A percentile compares a stretch with the other conserved stretches of the same genome.
These are phyloP conservation scores for Corynorhinus townsendii DNA, from an alignment of 2,113 vertebrate species.

Conservation along the genomic window DNA sequence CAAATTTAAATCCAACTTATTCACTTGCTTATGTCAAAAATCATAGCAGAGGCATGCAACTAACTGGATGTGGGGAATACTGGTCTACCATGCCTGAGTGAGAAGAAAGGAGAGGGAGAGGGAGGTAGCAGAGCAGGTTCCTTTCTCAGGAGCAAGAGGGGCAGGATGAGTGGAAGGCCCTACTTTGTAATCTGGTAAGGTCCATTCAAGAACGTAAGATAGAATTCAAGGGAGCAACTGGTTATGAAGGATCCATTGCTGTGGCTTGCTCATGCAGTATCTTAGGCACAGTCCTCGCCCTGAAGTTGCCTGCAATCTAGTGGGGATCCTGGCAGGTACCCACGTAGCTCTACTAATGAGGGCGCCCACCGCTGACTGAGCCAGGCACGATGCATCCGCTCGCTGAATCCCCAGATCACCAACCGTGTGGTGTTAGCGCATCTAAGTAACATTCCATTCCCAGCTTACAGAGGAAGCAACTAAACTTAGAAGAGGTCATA, in stretches of 20 bases:
- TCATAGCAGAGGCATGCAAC: neutral
- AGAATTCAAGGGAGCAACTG: neutral
- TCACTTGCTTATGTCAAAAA: neutral
- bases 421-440: neutral
- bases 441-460: too few species aligned
- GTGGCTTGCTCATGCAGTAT: neutral
- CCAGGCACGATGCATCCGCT: neutral
- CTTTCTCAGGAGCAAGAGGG: neutral
- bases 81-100: neutral
- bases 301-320: neutral
- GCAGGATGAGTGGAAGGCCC: neutral
- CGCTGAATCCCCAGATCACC: neutral
- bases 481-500: neutral
- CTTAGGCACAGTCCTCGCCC: neutral
- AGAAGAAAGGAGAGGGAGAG: neutral
- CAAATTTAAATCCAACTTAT: neutral
- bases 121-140: neutral
- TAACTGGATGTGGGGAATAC: neutral
- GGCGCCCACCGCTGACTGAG: accelerated
- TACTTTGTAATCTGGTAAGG: neutral
- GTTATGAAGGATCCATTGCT: neutral
- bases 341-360: neutral
- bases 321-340: neutral
- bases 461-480: neutral
- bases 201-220: neutral